These are phyloP conservation scores for Elysia crispata DNA, from an alignment of 2,888 invertebrate genomes.

Conservation along the genomic window DNA sequence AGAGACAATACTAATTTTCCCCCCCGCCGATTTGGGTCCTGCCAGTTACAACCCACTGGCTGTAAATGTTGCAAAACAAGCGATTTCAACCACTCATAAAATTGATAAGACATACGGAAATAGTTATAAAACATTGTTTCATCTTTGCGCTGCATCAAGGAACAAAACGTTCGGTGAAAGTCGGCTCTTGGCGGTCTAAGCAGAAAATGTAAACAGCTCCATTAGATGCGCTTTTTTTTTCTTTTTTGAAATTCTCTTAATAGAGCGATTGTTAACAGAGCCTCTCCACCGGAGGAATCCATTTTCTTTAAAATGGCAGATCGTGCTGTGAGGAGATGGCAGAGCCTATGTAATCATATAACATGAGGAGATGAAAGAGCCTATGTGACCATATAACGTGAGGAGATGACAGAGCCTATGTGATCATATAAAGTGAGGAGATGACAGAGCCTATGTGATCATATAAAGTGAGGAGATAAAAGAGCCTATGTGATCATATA, in stretches of 20 bases:
- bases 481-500: too few species aligned
- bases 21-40: not conserved
- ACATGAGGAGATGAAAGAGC: too few species aligned
- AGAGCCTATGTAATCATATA: not conserved
- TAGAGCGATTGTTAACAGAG: not conserved
- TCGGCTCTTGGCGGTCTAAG: not conserved
- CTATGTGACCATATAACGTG: too few species aligned
- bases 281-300: too few species aligned
- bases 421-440: too few species aligned
- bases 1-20: not conserved
- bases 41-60: not conserved
- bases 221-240: not conserved
- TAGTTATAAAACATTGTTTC: not conserved
- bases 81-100: not conserved
- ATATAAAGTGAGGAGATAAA: not conserved
- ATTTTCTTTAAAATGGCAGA: too few species aligned
- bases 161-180: not conserved
- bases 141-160: not conserved
- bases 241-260: not conserved
- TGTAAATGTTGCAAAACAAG: constrained; percentile 4
- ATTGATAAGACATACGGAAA: not conserved
- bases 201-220: too few species aligned
- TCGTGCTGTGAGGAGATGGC: not conserved
- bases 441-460: too few species aligned
- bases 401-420: too few species aligned